phyloP scores from a whole-genome alignment of 2,797 vertebrate species.

The Aldrovandia affinis region DNA sequence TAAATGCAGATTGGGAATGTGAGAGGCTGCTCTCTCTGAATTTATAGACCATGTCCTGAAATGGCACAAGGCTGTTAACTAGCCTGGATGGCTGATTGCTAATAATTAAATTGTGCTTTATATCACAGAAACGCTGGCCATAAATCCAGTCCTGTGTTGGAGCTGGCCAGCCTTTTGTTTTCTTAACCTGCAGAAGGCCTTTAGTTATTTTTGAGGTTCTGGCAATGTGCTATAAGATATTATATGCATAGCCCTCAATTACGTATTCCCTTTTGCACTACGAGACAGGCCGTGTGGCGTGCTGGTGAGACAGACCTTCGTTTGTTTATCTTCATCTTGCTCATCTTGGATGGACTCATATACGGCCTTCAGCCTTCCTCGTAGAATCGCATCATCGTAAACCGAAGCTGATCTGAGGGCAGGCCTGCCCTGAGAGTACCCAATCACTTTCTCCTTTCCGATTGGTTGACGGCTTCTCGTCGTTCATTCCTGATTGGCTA shows the following conservation, averaged over 20 bases:
- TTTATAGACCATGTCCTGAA: constrained; percentile 55
- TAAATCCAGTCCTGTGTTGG: constrained; percentile 57
- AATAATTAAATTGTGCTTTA: constrained; percentile 59
- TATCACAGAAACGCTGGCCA: constrained; percentile 65
- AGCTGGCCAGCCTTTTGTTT: constrained; percentile 54
- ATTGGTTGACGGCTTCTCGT: too few relatives aligned
- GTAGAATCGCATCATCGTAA: too few relatives aligned
- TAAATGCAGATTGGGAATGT: constrained; percentile 50
- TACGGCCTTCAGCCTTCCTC: too few relatives aligned
- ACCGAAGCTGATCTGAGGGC: too few relatives aligned
- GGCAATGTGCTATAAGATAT: constrained; percentile 52
- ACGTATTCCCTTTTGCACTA: neutral
- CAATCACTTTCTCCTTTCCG: too few relatives aligned
- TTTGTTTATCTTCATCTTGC: too few relatives aligned
- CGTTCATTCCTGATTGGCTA: too few relatives aligned
- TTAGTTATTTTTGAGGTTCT: constrained; percentile 62
- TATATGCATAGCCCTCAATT: constrained; percentile 50
- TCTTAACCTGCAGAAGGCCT: constrained; percentile 52
- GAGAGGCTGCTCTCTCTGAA: constrained; percentile 47
- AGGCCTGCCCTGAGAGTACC: too few relatives aligned
- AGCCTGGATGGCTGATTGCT: constrained; percentile 51
- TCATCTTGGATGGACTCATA: too few relatives aligned
- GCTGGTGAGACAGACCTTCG: too few relatives aligned
- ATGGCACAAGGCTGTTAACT: constrained; percentile 18
- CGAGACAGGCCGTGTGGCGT: neutral